These are phyloP conservation scores for Drosophila persimilis DNA, from an alignment of 1,140 invertebrate species.

Conservation along the genomic window DNA sequence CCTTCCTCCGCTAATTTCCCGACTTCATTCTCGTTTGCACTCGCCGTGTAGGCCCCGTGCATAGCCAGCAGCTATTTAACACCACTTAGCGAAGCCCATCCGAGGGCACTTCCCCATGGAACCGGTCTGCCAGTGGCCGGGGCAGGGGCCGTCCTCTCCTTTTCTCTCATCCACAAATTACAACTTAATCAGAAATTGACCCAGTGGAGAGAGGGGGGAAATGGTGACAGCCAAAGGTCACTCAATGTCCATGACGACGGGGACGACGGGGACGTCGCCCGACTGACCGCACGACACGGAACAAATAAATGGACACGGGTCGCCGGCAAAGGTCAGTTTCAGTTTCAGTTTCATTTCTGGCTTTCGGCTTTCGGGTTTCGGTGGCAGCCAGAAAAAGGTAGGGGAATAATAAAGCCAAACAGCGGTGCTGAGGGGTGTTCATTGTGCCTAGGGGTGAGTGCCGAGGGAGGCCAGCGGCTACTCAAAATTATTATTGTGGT, in stretches of 20 bases:
- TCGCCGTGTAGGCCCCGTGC: neutral
- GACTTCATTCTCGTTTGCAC: neutral
- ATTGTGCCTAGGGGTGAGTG: slow-evolving; percentile 34
- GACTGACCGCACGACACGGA: slow-evolving; percentile 61
- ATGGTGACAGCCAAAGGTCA: slow-evolving; percentile 71
- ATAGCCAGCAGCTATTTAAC: slow-evolving; percentile 25
- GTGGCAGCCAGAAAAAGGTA: slow-evolving; percentile 33
- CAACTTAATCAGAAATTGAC: slow-evolving; percentile 78
- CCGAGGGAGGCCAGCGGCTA: slow-evolving; percentile 29
- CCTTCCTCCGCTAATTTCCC: neutral
- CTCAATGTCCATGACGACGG: slow-evolving; percentile 72
- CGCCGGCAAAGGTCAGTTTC: slow-evolving; percentile 75
- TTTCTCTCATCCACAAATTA: slow-evolving; percentile 67
- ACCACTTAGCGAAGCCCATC: slow-evolving; percentile 22
- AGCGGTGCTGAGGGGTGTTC: slow-evolving; percentile 54
- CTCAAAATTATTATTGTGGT: slow-evolving; percentile 30
- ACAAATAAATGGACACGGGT: slow-evolving; percentile 68
- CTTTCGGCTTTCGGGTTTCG: slow-evolving; percentile 12
- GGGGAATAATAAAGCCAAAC: slow-evolving; percentile 49
- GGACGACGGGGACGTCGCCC: slow-evolving; percentile 33
- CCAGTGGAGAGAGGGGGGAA: slow-evolving; percentile 8
- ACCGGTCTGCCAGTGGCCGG: too few relatives aligned
- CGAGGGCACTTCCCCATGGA: slow-evolving; percentile 2
- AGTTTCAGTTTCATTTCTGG: slow-evolving; percentile 17
- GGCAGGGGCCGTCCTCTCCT: too few relatives aligned